phyloP scores from a whole-genome alignment of 2,797 vertebrate genomes.

The Labeo calbasu region DNA sequence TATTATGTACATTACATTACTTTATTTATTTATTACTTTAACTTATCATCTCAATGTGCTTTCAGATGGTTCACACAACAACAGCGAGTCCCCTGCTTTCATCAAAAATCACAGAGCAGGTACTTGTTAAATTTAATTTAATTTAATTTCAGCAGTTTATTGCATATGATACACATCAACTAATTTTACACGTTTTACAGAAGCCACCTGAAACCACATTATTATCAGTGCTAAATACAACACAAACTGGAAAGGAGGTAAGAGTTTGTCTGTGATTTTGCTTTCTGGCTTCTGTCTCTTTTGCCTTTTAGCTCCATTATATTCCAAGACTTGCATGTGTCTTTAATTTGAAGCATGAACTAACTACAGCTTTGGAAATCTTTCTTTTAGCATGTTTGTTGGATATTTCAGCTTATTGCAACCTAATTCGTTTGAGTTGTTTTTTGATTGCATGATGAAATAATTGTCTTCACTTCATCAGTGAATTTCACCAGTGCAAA shows the following conservation, averaged over 20 bases:
- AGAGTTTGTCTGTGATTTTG: constrained; percentile 13
- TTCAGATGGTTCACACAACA: constrained; percentile 59
- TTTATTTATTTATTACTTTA: not conserved
- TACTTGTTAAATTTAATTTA: not conserved
- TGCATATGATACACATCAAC: not conserved
- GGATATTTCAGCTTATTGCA: not conserved
- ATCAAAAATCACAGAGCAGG: constrained; percentile 47
- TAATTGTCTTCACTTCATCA: constrained; percentile 40
- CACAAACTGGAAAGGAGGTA: constrained; percentile 70
- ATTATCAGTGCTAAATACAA: constrained; percentile 44
- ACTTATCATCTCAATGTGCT: not conserved
- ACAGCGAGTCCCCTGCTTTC: constrained; percentile 40
- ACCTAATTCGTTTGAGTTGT: not conserved
- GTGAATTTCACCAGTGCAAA: constrained; percentile 80
- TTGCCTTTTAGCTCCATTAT: constrained; percentile 12
- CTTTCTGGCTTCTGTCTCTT: not conserved
- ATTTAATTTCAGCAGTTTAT: not conserved
- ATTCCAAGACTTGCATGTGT: constrained; percentile 43
- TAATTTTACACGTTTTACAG: constrained; percentile 13
- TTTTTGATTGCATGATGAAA: constrained; percentile 24
- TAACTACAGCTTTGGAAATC: constrained; percentile 10
- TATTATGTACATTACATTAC: no score
- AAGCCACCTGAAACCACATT: constrained; percentile 61
- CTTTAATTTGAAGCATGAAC: constrained; percentile 52
- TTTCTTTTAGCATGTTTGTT: not conserved